Conservation (phyloP, 1,140 invertebrate genomes). For the Caenorhabditis tropicalis region DNA sequence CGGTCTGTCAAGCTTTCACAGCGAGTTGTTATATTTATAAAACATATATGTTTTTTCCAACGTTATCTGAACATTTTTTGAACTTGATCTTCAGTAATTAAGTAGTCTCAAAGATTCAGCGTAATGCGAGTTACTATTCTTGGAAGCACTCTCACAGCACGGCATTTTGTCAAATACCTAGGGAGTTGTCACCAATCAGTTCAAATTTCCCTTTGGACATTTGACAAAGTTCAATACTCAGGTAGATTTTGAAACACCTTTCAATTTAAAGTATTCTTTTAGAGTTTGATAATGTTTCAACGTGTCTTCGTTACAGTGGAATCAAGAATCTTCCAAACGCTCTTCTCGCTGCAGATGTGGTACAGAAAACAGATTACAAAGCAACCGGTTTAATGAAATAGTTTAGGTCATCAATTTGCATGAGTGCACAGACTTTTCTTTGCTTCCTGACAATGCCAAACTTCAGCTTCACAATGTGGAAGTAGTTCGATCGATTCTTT, state of each 20-base stretch:
- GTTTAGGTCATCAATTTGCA: constrained; percentile 10
- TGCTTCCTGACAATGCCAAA: background rate
- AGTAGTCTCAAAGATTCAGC: background rate
- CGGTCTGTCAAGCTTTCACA: too few relatives aligned
- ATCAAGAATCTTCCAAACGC: background rate
- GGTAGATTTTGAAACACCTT: background rate
- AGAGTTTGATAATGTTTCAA: background rate
- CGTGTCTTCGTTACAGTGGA: constrained; percentile 6
- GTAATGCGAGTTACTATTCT: background rate
- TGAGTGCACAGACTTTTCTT: background rate
- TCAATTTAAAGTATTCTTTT: background rate
- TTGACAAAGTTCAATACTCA: background rate
- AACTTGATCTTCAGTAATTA: background rate
- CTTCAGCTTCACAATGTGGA: constrained; percentile 1
- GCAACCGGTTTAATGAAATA: too few relatives aligned
- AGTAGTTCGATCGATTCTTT: background rate
- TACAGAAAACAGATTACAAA: background rate
- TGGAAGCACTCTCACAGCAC: background rate
- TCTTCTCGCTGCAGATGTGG: background rate
- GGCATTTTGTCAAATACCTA: background rate
- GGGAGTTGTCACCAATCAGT: background rate
- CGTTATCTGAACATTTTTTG: background rate
- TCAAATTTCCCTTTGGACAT: constrained; percentile 13
- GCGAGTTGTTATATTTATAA: too few relatives aligned
- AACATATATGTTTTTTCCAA: too few relatives aligned